Evolutionary conservation across 2,888 invertebrate genomes (phyloP).

Genomic region (Cephus sareptanus): DNA sequence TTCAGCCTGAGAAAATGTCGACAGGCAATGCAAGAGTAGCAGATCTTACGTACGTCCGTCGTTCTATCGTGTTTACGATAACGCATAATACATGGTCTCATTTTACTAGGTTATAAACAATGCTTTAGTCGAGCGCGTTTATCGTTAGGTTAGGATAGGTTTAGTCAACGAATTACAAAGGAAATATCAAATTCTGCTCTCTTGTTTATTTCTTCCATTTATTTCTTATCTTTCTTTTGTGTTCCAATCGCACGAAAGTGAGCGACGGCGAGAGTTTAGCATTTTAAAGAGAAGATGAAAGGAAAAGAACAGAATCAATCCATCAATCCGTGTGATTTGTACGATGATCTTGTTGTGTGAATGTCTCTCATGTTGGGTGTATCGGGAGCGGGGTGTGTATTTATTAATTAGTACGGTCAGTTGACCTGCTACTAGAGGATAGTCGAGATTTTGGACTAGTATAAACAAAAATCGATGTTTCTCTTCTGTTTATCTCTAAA

Average conservation of each 20-base stretch:
- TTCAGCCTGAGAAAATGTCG: neutral
- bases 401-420: slow-evolving; percentile 43
- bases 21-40: neutral
- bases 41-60: neutral
- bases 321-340: slow-evolving; percentile 37
- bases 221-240: neutral
- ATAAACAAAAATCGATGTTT: slow-evolving; percentile 44
- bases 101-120: slow-evolving; percentile 36
- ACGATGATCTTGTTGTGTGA: slow-evolving; percentile 30
- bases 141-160: slow-evolving; percentile 24
- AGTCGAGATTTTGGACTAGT: slow-evolving; percentile 18
- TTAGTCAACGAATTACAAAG: slow-evolving; percentile 11
- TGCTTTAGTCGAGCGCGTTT: slow-evolving; percentile 32
- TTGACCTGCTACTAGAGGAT: neutral
- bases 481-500: slow-evolving; percentile 37
- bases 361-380: slow-evolving; percentile 57
- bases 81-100: slow-evolving; percentile 44
- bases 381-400: slow-evolving; percentile 55
- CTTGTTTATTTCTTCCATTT: slow-evolving; percentile 25
- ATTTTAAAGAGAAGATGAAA: neutral
- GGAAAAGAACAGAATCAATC: neutral
- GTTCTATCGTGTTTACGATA: neutral
- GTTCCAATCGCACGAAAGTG: neutral
- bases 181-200: slow-evolving; percentile 27
- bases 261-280: neutral